Evolutionary conservation across 2,797 vertebrate species (phyloP), one percentile per base, ranked within the genome.

Genomic region (Rhadinocentrus ornatus): DNA sequence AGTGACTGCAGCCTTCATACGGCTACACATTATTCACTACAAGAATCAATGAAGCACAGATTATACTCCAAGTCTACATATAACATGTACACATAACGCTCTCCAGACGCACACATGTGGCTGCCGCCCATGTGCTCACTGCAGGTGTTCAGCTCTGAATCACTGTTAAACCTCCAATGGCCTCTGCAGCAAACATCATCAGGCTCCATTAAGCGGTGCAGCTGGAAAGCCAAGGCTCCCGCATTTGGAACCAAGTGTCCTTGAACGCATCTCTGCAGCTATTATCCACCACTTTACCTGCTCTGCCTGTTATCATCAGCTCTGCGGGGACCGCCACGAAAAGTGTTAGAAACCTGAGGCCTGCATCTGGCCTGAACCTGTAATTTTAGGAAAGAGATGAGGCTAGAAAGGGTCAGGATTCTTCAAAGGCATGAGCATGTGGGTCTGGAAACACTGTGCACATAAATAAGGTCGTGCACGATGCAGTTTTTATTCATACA

Each of bases 141-240:
- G 82, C 91, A 93, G 89, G 89, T 92, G 91, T 90, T 92, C 88
- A 69, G 26, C 75, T 69, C 78, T 6, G 60, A 60, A 2, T 75
- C 84, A 75, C 82, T 82, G 83, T 68, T 72, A 88, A 91, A 86
- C 81, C 87, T 83, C 78, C 80, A 69, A 75, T 44, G 83, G 86
- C 77, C 82, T 78, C 73, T 29, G 75, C 74, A 73, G 76, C 78
- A 83, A 80, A 80, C 85, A 57, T 69, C 6, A 18, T 77, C 24
- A 71, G 66, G 64, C 71, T 83, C 60, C 74, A 66, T 57, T 76
- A 41, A 37, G 62, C 6, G 53, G 48, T 75, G 69, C 10, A 72
- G 70, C 63, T 69, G 44, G 60, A 80, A 71, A 83, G 66, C 73
- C 68, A 75, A 85, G 84, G 77, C 78, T 79, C 56, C 60, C 37